Base-by-base conservation (phyloP, 37 sponge, comb jelly and placozoan genomes). In the Ianthella basta region DNA sequence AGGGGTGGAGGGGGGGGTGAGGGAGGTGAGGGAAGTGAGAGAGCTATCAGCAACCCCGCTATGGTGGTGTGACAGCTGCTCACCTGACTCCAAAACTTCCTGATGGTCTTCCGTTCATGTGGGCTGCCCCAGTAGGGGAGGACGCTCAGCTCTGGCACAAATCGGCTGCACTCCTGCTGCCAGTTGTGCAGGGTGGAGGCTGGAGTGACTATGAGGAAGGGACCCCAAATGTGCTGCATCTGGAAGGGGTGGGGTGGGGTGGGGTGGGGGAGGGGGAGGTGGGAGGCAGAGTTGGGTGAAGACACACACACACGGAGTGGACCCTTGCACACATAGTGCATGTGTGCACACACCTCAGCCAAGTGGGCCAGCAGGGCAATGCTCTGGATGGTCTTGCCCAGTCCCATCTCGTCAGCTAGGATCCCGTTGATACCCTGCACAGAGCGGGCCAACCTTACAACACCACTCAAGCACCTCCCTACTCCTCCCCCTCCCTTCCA, bases 101-200 rank as follows among this genome's bases (percentile, higher is more conserved):
- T 82, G 50, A 95, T 91, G 35, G 90, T 81, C 75, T 95, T 95
- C 33, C 97, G 72, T 83, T 97, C 97, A 27, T 88, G 89, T 10
- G 93, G 93, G 57, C 82, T 95, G 34, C 97, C 97, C 97, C 97
- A 97, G 86, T 97, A 97, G 4, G 97, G 97, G 64, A 97, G 59
- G 64, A 91, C 94, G 69, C 84, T 94, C 68, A 94, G 86, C n/a
- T 66, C 29, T 21, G 92, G 83, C 14, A 86, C 87, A 33, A 95
- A 97, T 78, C 93, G 85, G 36, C 86, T 84, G 55, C 92, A 91
- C 79, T 97, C 97, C 66, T 97, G 97, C 73, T 95, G 97, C 97
- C 97, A 97, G 84, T 97, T 97, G 87, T 97, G 95, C 29, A 97
- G 91, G 24, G 97, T 97, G 39, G 96, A 92, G 36, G 97, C 97